These are phyloP conservation scores for Drosophila teissieri DNA, from an alignment of 1,140 invertebrate species.

Conservation along the genomic window DNA sequence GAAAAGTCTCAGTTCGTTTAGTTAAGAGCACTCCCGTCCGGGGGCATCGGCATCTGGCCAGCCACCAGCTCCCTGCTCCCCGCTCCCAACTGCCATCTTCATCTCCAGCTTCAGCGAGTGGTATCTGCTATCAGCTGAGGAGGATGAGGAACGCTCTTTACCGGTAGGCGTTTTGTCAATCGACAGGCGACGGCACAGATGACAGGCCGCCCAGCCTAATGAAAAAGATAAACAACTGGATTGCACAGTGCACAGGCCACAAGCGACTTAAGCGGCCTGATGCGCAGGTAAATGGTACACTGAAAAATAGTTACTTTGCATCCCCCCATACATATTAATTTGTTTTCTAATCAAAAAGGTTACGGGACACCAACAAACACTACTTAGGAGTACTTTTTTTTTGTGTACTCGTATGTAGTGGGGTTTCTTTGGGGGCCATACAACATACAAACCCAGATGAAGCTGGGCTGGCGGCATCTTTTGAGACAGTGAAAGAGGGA, in stretches of 20 bases:
- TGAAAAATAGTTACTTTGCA: background rate
- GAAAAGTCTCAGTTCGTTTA: slow-evolving; percentile 68
- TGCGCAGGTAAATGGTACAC: slow-evolving; percentile 42
- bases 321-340: too few relatives aligned
- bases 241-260: slow-evolving; percentile 60
- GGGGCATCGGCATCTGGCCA: slow-evolving; percentile 26
- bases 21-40: slow-evolving; percentile 25
- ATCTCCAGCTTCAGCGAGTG: slow-evolving; percentile 4
- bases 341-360: too few relatives aligned
- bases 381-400: background rate
- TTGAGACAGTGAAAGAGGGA: slow-evolving; percentile 48
- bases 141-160: slow-evolving; percentile 22
- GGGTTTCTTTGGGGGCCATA: slow-evolving; percentile 2
- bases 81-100: background rate
- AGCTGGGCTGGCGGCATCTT: slow-evolving; percentile 62
- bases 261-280: slow-evolving; percentile 11
- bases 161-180: slow-evolving; percentile 78
- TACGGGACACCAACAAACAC: too few relatives aligned
- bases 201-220: slow-evolving; percentile 80
- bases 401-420: background rate
- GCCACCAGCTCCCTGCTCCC: background rate
- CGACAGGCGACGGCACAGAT: slow-evolving; percentile 78
- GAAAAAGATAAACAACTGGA: slow-evolving; percentile 82
- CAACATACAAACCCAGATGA: slow-evolving; percentile 5
- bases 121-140: slow-evolving; percentile 18